A percentile compares a stretch with the other conserved stretches of the same genome.
These are phyloP conservation scores for Botrylloides violaceus DNA, from an alignment of 23 tunicate genomes.

Conservation along the genomic window DNA sequence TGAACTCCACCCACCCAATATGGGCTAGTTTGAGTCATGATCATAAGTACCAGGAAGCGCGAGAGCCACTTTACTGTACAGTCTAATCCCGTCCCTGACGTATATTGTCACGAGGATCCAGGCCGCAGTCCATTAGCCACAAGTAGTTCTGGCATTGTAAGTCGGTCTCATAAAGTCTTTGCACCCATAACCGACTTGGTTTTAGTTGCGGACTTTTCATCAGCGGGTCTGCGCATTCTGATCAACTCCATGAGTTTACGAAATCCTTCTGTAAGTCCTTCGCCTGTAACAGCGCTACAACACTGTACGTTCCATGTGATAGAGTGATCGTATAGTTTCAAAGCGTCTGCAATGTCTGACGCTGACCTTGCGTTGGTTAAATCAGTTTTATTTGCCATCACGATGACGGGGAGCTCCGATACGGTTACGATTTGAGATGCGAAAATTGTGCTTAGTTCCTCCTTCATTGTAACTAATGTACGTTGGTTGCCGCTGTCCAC, in stretches of 20 bases:
- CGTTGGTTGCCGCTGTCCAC: conserved; percentile 23
- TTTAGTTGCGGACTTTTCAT: not conserved
- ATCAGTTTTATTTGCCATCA: conserved; percentile 17
- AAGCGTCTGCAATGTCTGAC: conserved; percentile 17
- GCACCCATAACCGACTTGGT: no score
- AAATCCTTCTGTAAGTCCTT: conserved; percentile 16
- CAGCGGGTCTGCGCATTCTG: not conserved
- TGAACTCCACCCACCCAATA: no score
- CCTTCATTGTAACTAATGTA: conserved; percentile 4
- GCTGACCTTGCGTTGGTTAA: not conserved
- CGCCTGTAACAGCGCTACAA: conserved; percentile 22
- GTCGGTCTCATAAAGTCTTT: no score
- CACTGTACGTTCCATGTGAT: conserved; percentile 14
- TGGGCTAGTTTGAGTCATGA: no score
- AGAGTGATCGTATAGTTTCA: not conserved
- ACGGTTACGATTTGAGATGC: not conserved
- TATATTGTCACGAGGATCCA: no score
- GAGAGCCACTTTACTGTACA: no score
- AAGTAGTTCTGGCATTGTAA: no score
- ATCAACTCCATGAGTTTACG: conserved; percentile 6
- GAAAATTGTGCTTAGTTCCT: not conserved
- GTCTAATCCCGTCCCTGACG: no score
- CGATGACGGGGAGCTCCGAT: conserved; percentile 11
- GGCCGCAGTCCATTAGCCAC: no score
- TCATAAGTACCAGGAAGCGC: no score